phyloP scores from a whole-genome alignment of 1,140 invertebrate species.

The Goniozus legneri region DNA sequence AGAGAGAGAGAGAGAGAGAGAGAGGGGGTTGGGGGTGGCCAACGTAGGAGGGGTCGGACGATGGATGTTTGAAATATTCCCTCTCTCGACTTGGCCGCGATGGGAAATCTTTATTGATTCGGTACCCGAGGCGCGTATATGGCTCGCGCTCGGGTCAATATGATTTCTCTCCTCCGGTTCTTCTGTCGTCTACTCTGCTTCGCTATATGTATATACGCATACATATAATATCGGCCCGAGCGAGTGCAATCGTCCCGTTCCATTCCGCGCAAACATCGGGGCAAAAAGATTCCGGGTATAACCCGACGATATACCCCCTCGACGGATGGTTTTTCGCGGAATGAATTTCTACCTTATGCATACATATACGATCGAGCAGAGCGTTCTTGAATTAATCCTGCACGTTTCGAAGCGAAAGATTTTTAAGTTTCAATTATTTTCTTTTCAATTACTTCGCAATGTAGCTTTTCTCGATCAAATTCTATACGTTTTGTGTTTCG shows the following conservation, averaged over 20 bases:
- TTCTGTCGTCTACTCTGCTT: constrained; percentile 7
- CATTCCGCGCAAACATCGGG: not conserved
- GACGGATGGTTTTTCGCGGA: too few species aligned
- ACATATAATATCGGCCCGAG: constrained; percentile 2
- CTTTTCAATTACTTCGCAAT: too few species aligned
- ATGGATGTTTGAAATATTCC: constrained; percentile 47
- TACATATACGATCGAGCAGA: too few species aligned
- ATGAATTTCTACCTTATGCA: too few species aligned
- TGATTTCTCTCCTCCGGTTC: constrained; percentile 28
- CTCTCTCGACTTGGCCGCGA: constrained; percentile 32
- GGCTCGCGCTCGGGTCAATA: constrained; percentile 44
- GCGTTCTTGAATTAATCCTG: too few species aligned
- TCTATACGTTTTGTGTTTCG: too few species aligned
- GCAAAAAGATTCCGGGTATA: too few species aligned
- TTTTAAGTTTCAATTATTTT: too few species aligned
- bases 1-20: constrained; percentile 7
- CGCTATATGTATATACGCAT: constrained; percentile 8
- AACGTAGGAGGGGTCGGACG: constrained; percentile 13
- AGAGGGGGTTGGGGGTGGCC: constrained; percentile 12
- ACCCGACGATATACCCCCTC: too few species aligned
- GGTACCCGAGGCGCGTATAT: constrained; percentile 35
- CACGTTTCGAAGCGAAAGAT: too few species aligned
- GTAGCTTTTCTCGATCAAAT: too few species aligned
- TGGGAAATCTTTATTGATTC: constrained; percentile 52
- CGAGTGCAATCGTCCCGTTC: constrained; percentile 12